Conservation (phyloP, 2,888 invertebrate species). For the Resseliella maxima region DNA sequence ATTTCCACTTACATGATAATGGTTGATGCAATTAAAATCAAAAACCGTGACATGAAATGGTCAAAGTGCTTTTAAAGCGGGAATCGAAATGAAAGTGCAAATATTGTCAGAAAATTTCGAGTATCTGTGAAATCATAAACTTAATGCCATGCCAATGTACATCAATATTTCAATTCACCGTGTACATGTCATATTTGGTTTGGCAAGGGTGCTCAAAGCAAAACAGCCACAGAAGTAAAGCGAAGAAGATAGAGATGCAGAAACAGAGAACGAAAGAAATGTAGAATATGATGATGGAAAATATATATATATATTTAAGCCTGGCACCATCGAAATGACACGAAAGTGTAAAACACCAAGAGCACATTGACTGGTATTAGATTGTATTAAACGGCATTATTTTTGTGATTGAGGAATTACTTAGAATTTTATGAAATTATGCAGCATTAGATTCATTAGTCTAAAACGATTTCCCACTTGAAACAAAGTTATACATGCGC, state of each 20-base stretch:
- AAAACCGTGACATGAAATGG: not conserved
- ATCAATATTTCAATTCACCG: too few species aligned
- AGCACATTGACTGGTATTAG: not conserved
- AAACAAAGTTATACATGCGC: not conserved
- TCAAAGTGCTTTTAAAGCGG: not conserved
- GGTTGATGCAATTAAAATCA: conserved; percentile 32
- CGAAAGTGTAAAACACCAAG: not conserved
- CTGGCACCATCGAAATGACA: not conserved
- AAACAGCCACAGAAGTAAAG: too few species aligned
- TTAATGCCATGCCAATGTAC: too few species aligned
- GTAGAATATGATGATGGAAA: not conserved
- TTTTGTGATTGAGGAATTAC: not conserved
- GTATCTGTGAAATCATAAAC: not conserved
- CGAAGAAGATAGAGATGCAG: too few species aligned
- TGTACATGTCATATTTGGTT: too few species aligned
- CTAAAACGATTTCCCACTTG: not conserved
- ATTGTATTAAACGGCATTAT: not conserved
- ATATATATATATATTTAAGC: not conserved
- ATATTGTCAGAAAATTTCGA: not conserved
- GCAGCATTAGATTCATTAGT: not conserved
- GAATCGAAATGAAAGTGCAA: not conserved
- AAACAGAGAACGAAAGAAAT: not conserved
- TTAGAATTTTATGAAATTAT: conserved; percentile 32
- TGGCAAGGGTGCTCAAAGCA: too few species aligned
- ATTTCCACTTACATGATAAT: not conserved